phyloP scores from a whole-genome alignment of 2,113 vertebrate genomes.

The Regulus satrapa region DNA sequence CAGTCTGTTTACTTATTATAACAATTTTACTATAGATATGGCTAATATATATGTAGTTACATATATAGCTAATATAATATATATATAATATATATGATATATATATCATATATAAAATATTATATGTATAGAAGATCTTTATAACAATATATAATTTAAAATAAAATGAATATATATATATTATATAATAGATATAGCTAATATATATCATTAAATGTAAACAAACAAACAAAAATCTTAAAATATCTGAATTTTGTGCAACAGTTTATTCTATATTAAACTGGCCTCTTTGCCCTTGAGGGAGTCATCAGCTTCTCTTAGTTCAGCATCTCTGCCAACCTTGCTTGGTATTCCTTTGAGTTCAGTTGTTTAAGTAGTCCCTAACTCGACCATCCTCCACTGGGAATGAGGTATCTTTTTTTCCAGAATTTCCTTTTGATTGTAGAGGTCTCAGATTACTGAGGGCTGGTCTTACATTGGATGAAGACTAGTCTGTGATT shows the following conservation, averaged over 20 bases:
- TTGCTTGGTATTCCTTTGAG: not conserved
- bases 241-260: not conserved
- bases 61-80: no score
- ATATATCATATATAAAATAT: no score
- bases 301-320: not conserved
- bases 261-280: not conserved
- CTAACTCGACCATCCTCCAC: accelerated
- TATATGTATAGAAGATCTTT: no score
- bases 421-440: not conserved
- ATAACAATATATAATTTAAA: no score
- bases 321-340: not conserved
- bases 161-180: no score
- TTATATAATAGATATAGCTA: no score
- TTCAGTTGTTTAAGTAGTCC: not conserved
- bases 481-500: not conserved
- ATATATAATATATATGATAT: no score
- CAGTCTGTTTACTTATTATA: not conserved
- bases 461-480: not conserved
- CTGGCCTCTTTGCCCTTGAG: not conserved
- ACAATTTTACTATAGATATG: no score
- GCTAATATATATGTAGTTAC: no score
- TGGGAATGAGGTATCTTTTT: not conserved
- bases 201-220: not conserved
- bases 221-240: no score
- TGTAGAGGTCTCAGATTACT: not conserved